Base-by-base conservation (phyloP, 2,888 invertebrate species). In the Ceriagrion tenellum region DNA sequence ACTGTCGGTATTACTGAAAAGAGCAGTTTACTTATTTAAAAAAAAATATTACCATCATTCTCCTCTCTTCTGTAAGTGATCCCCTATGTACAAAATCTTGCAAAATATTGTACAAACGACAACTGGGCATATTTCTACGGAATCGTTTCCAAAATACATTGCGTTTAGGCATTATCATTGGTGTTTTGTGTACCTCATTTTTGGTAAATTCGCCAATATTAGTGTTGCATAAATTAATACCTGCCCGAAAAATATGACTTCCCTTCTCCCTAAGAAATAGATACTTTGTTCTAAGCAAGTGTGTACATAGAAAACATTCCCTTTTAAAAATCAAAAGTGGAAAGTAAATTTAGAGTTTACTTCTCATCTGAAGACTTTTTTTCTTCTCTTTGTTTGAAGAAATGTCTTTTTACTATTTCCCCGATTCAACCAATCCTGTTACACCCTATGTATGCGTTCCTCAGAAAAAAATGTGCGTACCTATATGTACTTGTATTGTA, bases 401-500 rank as follows among this genome's bases (percentile, higher is more conserved):
- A 93, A n/a, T 93, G 93, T 93, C 93, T 93, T 93, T 93, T 74
- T 93, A 81, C 81, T 81, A 93, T 93, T 74, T 18, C 69, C n/a
- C 93, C 93, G 69, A 47, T 47, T 93, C 69, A 63, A 81, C 81
- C 81, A 35, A 81, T 93, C 93, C 93, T 93, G 93, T 93, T 93
- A 93, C 23, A 81, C 81, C 81, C 69, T 47, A 63, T 93, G 93
- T 93, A 40, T 59, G 93, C 93, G 93, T 93, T 93, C 74, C 93
- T 93, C 93, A 93, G 74, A 91, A 93, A 30, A 81, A 89, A 93
- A 69, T 93, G 93, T 93, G 93, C 93, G 93, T 93, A 93, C 47
- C 40, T 93, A 47, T 69, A 93, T 93, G 93, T 93, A 93, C 93
- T 93, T 93, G 93, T 93, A 93, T 93, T 93, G 93, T 93, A 93